A percentile compares a stretch with the other conserved stretches of the same genome.
Evolutionary conservation across 2,888 invertebrate genomes (phyloP).

Genomic region (Tiliacea aurago): DNA sequence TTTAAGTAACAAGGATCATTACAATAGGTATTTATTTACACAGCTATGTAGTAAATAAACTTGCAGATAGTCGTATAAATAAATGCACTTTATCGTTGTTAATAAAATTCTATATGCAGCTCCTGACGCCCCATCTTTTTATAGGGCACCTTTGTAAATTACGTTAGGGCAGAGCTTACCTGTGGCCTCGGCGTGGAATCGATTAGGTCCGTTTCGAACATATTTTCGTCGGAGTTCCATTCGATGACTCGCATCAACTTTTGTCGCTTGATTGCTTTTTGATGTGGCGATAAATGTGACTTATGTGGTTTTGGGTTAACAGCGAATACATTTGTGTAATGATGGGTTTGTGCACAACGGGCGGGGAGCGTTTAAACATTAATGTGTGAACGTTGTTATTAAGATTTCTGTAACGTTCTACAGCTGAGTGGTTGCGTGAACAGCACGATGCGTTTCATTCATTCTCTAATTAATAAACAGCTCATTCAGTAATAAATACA

Average conservation of each 20-base stretch:
- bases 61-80: constrained; percentile 65
- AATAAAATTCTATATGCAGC: constrained; percentile 70
- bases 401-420: constrained; percentile 69
- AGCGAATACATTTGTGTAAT: constrained; percentile 83
- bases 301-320: constrained; percentile 87
- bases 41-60: constrained; percentile 58
- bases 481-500: constrained; percentile 29
- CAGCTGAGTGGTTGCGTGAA: constrained; percentile 13
- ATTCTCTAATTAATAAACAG: constrained; percentile 23
- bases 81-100: constrained; percentile 71
- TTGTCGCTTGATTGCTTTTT: constrained; percentile 90
- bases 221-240: constrained; percentile 77
- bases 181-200: constrained; percentile 78
- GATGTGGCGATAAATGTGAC: constrained; percentile 90
- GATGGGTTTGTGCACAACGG: constrained; percentile 84
- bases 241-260: constrained; percentile 83
- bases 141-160: constrained; percentile 77
- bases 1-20: constrained; percentile 54
- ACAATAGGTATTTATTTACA: constrained; percentile 58
- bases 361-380: constrained; percentile 77
- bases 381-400: constrained; percentile 85
- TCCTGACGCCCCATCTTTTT: constrained; percentile 75
- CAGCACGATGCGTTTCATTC: constrained; percentile 52
- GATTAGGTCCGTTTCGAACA: constrained; percentile 84
- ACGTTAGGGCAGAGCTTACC: constrained; percentile 78